phyloP scores from a whole-genome alignment of 2,888 invertebrate genomes.

The Melanchra persicariae region DNA sequence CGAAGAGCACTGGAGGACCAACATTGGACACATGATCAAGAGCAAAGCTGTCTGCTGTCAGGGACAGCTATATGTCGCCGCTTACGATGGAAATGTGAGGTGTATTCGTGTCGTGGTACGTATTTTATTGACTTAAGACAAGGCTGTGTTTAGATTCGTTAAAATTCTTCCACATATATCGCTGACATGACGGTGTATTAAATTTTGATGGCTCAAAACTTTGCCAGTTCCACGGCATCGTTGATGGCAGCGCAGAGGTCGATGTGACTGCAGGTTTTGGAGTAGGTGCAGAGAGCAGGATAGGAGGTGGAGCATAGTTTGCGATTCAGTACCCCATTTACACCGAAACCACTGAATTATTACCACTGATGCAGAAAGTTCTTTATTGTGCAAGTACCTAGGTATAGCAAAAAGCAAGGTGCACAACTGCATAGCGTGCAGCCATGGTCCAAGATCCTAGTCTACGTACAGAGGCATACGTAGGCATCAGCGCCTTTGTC shows the following conservation, averaged over 20 bases:
- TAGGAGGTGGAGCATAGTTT: too few relatives aligned
- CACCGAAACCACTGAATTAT: neutral
- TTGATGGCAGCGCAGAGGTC: too few relatives aligned
- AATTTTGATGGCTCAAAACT: too few relatives aligned
- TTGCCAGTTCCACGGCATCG: too few relatives aligned
- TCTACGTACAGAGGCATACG: neutral
- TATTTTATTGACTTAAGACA: neutral
- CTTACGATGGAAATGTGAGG: constrained; percentile 93
- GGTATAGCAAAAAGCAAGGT: too few relatives aligned
- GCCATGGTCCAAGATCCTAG: neutral
- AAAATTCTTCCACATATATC: too few relatives aligned
- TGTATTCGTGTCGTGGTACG: constrained; percentile 90
- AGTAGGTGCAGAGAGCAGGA: too few relatives aligned
- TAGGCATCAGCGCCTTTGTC: neutral
- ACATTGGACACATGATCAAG: constrained; percentile 92
- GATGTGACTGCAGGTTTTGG: too few relatives aligned
- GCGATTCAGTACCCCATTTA: too few relatives aligned
- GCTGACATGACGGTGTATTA: too few relatives aligned
- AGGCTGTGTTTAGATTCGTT: too few relatives aligned
- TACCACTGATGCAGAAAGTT: neutral
- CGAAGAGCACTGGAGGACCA: constrained; percentile 91
- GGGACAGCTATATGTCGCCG: constrained; percentile 91
- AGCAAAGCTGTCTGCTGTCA: constrained; percentile 85
- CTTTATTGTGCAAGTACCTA: neutral
- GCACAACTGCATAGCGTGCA: too few relatives aligned